These are phyloP conservation scores for Urocolius indicus DNA, from an alignment of 2,113 vertebrate species.

Conservation along the genomic window DNA sequence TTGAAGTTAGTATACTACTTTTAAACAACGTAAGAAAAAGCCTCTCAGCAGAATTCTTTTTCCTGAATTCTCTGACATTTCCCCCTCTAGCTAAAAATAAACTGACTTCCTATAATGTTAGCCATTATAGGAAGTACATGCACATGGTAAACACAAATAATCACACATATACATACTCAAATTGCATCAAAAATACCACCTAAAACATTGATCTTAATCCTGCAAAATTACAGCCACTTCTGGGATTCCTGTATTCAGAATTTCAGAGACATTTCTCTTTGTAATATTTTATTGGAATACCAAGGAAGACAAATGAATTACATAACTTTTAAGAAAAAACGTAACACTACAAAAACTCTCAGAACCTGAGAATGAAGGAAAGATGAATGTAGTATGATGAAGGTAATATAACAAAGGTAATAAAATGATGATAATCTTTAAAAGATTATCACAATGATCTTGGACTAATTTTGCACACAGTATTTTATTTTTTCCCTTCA, in stretches of 20 bases:
- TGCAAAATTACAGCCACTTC: not conserved
- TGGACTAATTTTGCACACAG: not conserved
- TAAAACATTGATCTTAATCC: not conserved
- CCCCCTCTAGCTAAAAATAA: not conserved
- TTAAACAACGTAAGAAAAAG: not conserved
- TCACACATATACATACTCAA: not conserved
- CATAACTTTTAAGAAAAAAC: not conserved
- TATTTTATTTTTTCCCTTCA: not conserved
- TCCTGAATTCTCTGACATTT: not conserved
- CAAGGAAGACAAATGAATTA: not conserved
- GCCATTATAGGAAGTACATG: not conserved
- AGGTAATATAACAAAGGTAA: not conserved
- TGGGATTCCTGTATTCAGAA: not conserved
- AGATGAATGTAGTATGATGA: not conserved
- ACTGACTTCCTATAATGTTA: not conserved
- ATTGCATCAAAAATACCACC: not conserved
- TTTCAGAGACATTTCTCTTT: not conserved
- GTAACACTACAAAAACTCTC: rapidly evolving
- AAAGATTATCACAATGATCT: not conserved
- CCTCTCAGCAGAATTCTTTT: not conserved
- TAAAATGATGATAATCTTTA: not conserved
- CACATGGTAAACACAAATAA: not conserved
- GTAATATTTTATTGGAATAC: not conserved
- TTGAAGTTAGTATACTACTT: not conserved
- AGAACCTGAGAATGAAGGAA: not conserved